Base-by-base conservation (phyloP, 1,140 invertebrate genomes). In the Diorhabda sublineata region DNA sequence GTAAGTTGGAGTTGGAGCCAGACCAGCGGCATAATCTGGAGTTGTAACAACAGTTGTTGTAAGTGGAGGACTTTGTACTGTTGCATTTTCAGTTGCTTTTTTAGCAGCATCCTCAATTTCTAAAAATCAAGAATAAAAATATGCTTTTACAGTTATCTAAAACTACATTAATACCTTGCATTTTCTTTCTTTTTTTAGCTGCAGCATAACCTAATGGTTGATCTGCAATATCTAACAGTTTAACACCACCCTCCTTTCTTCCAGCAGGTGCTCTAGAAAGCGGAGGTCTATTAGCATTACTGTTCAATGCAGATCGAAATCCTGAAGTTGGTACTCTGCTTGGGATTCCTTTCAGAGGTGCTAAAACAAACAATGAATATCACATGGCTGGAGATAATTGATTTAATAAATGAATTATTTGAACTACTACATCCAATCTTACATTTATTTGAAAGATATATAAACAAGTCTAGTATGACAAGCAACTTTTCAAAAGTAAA, bases 151-250 rank as follows among this genome's bases (percentile, higher is more conserved):
- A 52, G 47, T 52, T 8, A 47, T 8, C 42, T 65, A 42, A 11
- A 11, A 3, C 5, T 11, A 56, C 26, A 26, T 61, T 58, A 42
- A 67, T 76, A 87, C 87, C 87, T 82, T 86, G 84, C 73, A 82
- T 79, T 76, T 85, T 86, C 78, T 88, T 89, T 64, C 88, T 69
- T 67, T 80, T 80, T 64, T 80, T 80, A 42, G 86, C 86, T 7
- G 87, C 86, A 1, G 86, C 86, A 78, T 87, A 88, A 4, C 87
- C 87, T n/a, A 88, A 71, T 2, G 97, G 96, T 76, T 97, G 94
- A 77, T 98, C 96, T 26, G 89, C 90, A 73, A 98, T 96, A 77
- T 98, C 96, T 41, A 98, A 82, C 9, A 98, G 82, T 83, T 98
- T 94, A 69, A 96, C 93, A 65, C 96, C 95, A 69, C 93, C 93